Percentiles rank a stretch among this genome's conserved stretches.
Evolutionary conservation across 2,797 vertebrate species (phyloP).

Genomic region (Mormyrops attenuatus): DNA sequence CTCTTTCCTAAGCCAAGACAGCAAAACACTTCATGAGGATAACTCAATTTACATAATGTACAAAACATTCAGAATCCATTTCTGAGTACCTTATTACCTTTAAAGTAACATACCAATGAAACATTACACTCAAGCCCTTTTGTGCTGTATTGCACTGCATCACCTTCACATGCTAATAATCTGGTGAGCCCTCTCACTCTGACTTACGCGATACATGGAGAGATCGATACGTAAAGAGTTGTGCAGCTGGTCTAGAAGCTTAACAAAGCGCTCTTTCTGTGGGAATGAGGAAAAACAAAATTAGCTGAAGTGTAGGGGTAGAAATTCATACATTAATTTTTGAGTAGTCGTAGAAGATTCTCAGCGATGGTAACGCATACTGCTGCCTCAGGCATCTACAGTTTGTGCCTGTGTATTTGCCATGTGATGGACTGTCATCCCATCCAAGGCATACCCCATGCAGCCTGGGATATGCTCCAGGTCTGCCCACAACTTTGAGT

Average conservation of each 20-base stretch:
- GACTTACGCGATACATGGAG: slow-evolving; percentile 87
- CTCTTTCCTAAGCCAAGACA: background rate
- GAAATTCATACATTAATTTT: background rate
- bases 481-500: background rate
- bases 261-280: slow-evolving; percentile 97
- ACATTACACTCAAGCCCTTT: background rate
- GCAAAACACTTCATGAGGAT: background rate
- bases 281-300: background rate
- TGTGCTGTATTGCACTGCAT: background rate
- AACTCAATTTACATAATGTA: background rate
- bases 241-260: slow-evolving; percentile 93
- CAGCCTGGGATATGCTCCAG: background rate
- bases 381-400: background rate
- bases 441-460: background rate
- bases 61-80: background rate
- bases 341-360: background rate
- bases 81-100: background rate
- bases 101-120: background rate
- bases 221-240: slow-evolving; percentile 96
- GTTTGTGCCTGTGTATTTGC: background rate
- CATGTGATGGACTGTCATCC: background rate
- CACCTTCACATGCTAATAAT: background rate
- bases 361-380: background rate
- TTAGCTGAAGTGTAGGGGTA: background rate
- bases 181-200: background rate